A percentile compares a stretch with the other conserved stretches of the same genome.
Evolutionary conservation across 2,113 vertebrate species (phyloP).

Genomic region (Axis porcinus): DNA sequence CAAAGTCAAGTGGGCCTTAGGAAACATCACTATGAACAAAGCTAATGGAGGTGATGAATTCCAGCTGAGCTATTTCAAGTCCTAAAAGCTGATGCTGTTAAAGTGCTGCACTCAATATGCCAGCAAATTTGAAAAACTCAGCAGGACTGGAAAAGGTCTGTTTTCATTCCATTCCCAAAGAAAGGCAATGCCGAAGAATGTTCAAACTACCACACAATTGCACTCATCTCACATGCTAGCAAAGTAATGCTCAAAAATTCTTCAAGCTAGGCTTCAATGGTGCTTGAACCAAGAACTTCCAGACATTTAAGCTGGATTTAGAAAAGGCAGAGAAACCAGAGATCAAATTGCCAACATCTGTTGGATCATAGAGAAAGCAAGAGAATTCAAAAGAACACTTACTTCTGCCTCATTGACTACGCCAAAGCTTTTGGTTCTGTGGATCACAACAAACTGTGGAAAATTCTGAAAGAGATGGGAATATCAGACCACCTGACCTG

Average conservation of each 20-base stretch:
- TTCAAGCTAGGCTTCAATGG: not conserved
- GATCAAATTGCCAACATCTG: not conserved
- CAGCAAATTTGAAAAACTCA: not conserved
- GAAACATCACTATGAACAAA: not conserved
- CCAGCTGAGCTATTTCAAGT: not conserved
- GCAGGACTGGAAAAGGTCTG: too few relatives aligned
- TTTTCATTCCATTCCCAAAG: too few relatives aligned
- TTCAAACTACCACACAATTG: not conserved
- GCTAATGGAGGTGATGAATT: not conserved
- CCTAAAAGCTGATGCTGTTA: not conserved
- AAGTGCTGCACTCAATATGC: not conserved
- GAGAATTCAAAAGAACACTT: not conserved
- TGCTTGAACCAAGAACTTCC: not conserved
- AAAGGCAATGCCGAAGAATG: not conserved
- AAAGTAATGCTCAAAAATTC: not conserved
- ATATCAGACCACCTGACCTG: not conserved
- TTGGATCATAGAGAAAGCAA: not conserved
- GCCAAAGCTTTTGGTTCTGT: not conserved
- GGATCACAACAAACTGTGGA: not conserved
- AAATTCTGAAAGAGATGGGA: not conserved
- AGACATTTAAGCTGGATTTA: not conserved
- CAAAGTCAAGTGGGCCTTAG: not conserved
- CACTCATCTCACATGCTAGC: not conserved
- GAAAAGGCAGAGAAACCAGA: not conserved
- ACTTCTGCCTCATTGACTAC: not conserved